Base-by-base conservation (phyloP, 2,797 vertebrate species). In the Hippoglossus hippoglossus region DNA sequence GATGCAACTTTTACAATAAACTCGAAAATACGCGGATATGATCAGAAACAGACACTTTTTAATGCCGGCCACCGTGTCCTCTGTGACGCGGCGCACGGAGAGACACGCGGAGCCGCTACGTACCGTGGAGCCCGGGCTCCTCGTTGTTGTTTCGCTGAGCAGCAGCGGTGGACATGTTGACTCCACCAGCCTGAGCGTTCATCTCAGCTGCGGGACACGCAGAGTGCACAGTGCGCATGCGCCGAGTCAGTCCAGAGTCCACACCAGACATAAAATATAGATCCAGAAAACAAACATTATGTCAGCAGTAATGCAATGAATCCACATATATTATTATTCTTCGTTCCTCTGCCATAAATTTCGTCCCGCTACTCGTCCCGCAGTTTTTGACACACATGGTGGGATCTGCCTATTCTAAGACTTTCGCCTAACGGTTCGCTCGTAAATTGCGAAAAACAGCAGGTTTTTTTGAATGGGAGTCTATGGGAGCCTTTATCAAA, bases 111-210 rank as follows among this genome's bases (percentile, higher is more conserved):
- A 22, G 70, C 6, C 2, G 12, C 47, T 46, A 83, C 91, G 70
- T 92, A 96, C 95, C 94, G 80, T 95, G 93, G 50, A 96, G 93
- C 22, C 85, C 94, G 19, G 92, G 89, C 68, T 94, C 95, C 64
- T 94, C 94, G 90, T 94, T 94, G 90, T 94, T 95, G 91, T 95
- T 94, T 56, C 88, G 91, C 79, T 82, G 91, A 93, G 94, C 92
- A 87, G 93, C 91, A 77, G 91, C 86, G 86, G 92, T 87, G 71
- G 94, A 94, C 95, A 95, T 95, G 91, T 94, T 94, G 90, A 88
- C 93, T 87, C 83, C 75, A 46, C 72, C 89, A 82, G 85, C 64
- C 76, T 73, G 52, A 82, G 86, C 79, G 53, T 89, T 92, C 82
- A 83, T 89, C 89, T 91, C 82, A 82, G 88, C 90, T 91, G 89